phyloP scores from a whole-genome alignment of 1,140 invertebrate genomes.

The Aphaenogaster floridana region DNA sequence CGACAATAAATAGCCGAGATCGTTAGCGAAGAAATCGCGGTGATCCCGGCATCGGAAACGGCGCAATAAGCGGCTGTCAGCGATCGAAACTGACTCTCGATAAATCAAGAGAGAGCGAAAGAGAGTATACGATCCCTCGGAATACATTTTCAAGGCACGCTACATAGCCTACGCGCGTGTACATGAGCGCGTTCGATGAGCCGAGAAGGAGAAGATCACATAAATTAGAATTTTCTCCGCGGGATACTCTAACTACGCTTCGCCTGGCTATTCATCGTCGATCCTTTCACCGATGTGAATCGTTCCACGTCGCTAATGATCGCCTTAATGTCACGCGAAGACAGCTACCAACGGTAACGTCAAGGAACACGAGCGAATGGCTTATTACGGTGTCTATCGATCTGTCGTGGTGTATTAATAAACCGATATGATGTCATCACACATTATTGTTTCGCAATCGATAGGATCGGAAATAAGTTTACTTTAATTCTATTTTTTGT shows the following conservation, averaged over 20 bases:
- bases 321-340: slow-evolving; percentile 38
- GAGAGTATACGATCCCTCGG: neutral
- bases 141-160: neutral
- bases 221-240: slow-evolving; percentile 31
- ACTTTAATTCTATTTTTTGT: neutral
- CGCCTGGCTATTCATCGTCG: slow-evolving; percentile 33
- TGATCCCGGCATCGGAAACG: neutral
- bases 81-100: slow-evolving; percentile 16
- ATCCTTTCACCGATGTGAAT: slow-evolving; percentile 29
- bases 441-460: neutral
- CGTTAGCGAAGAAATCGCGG: neutral
- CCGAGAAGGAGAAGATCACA: neutral
- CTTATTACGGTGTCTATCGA: neutral
- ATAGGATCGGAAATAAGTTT: neutral
- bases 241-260: slow-evolving; percentile 6
- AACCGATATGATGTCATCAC: neutral
- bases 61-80: slow-evolving; percentile 1
- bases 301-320: slow-evolving; percentile 27
- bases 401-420: slow-evolving; percentile 9
- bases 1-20: slow-evolving; percentile 1
- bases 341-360: slow-evolving; percentile 26
- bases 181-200: slow-evolving; percentile 1
- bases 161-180: neutral
- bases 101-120: slow-evolving; percentile 17
- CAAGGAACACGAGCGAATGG: neutral